These are phyloP conservation scores for Melanotaenia boesemani DNA, from an alignment of 2,797 vertebrate species.

Conservation along the genomic window DNA sequence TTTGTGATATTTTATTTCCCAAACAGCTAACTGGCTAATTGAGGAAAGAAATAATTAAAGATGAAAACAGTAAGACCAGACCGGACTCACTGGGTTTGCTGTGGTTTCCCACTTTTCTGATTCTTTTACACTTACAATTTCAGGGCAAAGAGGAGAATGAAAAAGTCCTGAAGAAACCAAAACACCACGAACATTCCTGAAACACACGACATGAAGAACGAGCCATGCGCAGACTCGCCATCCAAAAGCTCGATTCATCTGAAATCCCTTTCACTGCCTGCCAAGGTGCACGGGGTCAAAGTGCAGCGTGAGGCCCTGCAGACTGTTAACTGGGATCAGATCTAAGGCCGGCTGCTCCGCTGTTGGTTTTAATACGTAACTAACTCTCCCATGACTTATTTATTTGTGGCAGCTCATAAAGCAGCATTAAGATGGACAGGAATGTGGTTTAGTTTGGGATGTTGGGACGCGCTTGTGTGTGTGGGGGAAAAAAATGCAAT, in stretches of 20 bases:
- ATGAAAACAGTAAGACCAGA: no score
- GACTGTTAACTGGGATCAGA: conserved; percentile 51
- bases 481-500: no score
- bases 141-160: conserved; percentile 48
- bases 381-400: conserved; percentile 13
- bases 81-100: no score
- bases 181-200: conserved; percentile 81
- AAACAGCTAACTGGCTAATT: no score
- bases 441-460: not conserved
- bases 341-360: conserved; percentile 2
- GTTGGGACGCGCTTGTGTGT: fast-evolving
- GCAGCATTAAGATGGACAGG: not conserved
- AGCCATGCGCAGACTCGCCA: conserved; percentile 25
- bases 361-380: conserved; percentile 50
- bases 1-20: no score
- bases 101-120: not conserved
- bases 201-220: conserved; percentile 70
- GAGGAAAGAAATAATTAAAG: no score
- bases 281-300: conserved; percentile 81
- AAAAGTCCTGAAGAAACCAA: conserved; percentile 34
- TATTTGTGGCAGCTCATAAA: not conserved
- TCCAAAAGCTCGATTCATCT: conserved; percentile 65
- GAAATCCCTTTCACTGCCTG: conserved; percentile 72
- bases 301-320: conserved; percentile 71
- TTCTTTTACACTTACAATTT: not conserved